phyloP scores from a whole-genome alignment of 1,140 invertebrate genomes.

The Pemphigus obesinymphae region DNA sequence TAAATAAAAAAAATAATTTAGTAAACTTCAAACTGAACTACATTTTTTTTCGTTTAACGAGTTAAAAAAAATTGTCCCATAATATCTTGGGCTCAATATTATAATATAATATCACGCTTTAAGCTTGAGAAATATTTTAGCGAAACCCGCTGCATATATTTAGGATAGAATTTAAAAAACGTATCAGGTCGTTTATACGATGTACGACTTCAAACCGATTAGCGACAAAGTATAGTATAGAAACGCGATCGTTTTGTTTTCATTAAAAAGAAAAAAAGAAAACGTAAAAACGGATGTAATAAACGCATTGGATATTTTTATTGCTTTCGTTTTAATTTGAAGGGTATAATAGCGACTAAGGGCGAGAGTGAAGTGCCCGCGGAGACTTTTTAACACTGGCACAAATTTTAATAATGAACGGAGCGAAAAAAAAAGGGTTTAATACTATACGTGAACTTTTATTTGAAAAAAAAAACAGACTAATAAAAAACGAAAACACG shows the following conservation, averaged over 20 bases:
- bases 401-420: conserved; percentile 42
- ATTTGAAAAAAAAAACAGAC: conserved; percentile 37
- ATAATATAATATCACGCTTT: no score
- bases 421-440: conserved; percentile 41
- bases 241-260: conserved; percentile 23
- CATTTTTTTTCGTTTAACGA: no score
- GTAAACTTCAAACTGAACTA: no score
- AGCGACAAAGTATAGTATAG: not conserved
- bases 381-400: conserved; percentile 32
- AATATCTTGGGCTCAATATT: no score
- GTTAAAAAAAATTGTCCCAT: no score
- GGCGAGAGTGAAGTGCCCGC: conserved; percentile 30
- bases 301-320: conserved; percentile 39
- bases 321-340: conserved; percentile 36
- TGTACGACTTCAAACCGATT: not conserved
- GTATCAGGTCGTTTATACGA: no score
- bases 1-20: no score
- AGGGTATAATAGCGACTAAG: conserved; percentile 14
- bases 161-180: no score
- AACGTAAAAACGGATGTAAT: conserved; percentile 1
- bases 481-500: conserved; percentile 40
- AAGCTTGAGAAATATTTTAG: no score
- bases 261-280: not conserved
- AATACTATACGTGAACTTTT: conserved; percentile 30
- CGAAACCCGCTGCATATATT: no score